Base-by-base conservation (phyloP, 1,140 invertebrate species). In the Lordiphosa stackelbergi region DNA sequence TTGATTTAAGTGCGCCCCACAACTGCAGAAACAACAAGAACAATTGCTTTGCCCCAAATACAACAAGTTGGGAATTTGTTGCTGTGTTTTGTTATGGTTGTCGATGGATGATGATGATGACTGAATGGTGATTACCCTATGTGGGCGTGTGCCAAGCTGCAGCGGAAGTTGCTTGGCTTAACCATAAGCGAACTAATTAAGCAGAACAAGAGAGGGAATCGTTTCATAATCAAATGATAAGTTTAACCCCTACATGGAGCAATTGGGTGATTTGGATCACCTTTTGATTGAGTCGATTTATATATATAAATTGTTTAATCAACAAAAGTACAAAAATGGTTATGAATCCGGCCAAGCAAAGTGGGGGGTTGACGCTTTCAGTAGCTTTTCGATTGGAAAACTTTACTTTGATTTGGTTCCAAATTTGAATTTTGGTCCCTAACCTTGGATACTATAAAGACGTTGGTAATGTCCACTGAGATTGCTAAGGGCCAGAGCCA, bases 1-100 rank as follows among this genome's bases (percentile, higher is more conserved):
- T 83, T 84, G 77, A 83, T 83, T 83, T 81, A 83, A 83, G 73
- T 84, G 69, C 64, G 58, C 71, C 72, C 47, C 43, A 41, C 43
- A 41, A 58, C 41, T 61, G 58, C 47, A 79, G 71, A 31, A 66
- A 53, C 58, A 48, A 51, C 66, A 64, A 8, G 28, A 31, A 69
- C 64, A 69, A 69, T 63, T 63, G 52, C 46, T 48, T 41, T 77
- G 78, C 77, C 64, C 68, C 77, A 81, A 81, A 83, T 77, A 83
- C 72, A 83, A 75, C 70, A 74, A 81, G 69, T 81, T 60, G 56
- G 54, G 68, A 62, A 64, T 55, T 69, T 16, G 53, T 77, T 68
- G 57, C 40, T 36, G 61, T 62, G 58, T 54, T 65, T 69, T 68
- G 55, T 73, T 74, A 24, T 24, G 64, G 61, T 57, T 28, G 69